Conservation (phyloP, 1,140 invertebrate genomes). For the Drosophila malerkotliana region DNA sequence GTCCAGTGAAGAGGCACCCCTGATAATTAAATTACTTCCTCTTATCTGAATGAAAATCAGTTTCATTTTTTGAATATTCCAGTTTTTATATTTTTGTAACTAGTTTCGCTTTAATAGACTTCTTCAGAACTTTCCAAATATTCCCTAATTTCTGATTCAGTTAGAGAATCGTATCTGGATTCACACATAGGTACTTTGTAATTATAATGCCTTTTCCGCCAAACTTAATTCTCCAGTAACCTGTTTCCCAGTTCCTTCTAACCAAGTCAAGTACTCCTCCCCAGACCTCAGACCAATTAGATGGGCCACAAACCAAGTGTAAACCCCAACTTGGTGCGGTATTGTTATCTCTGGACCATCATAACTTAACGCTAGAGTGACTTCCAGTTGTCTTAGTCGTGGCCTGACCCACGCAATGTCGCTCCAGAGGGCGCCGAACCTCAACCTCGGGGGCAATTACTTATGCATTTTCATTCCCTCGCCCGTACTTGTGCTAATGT, state of each 20-base stretch:
- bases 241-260: slow-evolving; percentile 31
- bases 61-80: slow-evolving; percentile 12
- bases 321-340: slow-evolving; percentile 10
- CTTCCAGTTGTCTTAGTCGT: slow-evolving; percentile 62
- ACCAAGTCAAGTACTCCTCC: slow-evolving; percentile 11
- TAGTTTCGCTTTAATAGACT: neutral
- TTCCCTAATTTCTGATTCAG: neutral
- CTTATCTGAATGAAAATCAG: slow-evolving; percentile 26
- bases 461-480: slow-evolving; percentile 46
- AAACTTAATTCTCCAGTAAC: slow-evolving; percentile 27
- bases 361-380: slow-evolving; percentile 74
- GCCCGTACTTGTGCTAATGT: slow-evolving; percentile 69
- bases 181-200: slow-evolving; percentile 29
- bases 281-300: slow-evolving; percentile 46
- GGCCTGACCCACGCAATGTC: slow-evolving; percentile 70
- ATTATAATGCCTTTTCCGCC: slow-evolving; percentile 1
- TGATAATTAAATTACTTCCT: slow-evolving; percentile 45
- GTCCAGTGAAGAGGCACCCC: slow-evolving; percentile 2
- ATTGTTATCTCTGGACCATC: slow-evolving; percentile 60
- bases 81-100: neutral
- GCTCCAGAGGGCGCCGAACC: slow-evolving; percentile 54
- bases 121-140: neutral
- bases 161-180: neutral
- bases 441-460: slow-evolving; percentile 61
- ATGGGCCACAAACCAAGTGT: slow-evolving; percentile 40